Base-by-base conservation (phyloP, 2,888 invertebrate species). In the Brachynemurus nebulosus region DNA sequence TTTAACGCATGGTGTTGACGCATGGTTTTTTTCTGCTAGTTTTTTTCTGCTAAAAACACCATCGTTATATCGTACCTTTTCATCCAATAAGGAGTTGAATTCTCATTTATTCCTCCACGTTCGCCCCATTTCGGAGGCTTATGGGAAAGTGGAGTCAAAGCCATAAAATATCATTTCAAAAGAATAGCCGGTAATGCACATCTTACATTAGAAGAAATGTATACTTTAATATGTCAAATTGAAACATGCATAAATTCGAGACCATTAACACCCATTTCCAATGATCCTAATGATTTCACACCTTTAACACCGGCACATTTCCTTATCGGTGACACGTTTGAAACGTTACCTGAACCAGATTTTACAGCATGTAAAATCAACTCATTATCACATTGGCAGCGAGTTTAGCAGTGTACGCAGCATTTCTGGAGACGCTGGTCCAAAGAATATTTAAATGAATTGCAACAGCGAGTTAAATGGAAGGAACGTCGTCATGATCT, bases 221-320 rank as follows among this genome's bases (percentile, higher is more conserved):
- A 11, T 12, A 34, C 34, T 6, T 14, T 34, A 11, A 8, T 34
- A 6, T 11, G 5, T 8, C n/a, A 34, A 12, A 34, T n/a, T 12
- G 34, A 34, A 8, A 11, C n/a, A 14, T n/a, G 34, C 5, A 11
- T 34, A 11, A n/a, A 34, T 14, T 34, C 34, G 6, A 34, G 34
- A 34, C 34, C 34, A 5, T 6, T n/a, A 11, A 8, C 14, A 34
- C n/a, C n/a, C 12, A 34, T 34, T 11, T 34, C n/a, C 12, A 34
- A 34, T n/a, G n/a, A n/a, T 12, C 55, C 54, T 3, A 50, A 48
- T 45, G 52, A 54, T 41, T 38, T 49, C 11, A 36, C 39, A 8
- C 44, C 48, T 14, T 45, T 56, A 1, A 55, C 54, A 1, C 54
- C 54, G 1, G 52, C 45, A 25, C 55, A 55, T 46, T 56, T 57